Conservation (phyloP, 2,797 vertebrate genomes). For the Rhinophrynus dorsalis region DNA sequence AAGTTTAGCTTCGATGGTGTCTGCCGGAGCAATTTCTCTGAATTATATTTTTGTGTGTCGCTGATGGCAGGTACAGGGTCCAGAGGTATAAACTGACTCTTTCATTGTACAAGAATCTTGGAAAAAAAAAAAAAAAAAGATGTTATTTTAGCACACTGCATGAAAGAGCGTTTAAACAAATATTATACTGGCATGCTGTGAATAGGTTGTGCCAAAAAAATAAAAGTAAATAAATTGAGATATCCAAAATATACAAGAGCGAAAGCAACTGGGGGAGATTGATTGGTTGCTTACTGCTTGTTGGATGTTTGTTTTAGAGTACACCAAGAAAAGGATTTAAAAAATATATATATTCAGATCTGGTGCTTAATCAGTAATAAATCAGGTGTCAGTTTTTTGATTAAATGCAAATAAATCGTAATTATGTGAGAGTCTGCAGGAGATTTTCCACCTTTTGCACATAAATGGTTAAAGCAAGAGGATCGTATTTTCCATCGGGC, state of each 20-base stretch:
- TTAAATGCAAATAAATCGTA: too few species aligned
- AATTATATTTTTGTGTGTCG: background rate
- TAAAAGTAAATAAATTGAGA: conserved; percentile 73
- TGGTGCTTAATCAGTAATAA: conserved; percentile 41
- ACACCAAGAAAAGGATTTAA: conserved; percentile 46
- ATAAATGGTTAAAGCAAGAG: too few species aligned
- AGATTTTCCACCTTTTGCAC: too few species aligned
- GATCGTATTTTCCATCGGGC: too few species aligned
- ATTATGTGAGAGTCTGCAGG: too few species aligned
- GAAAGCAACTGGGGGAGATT: conserved; percentile 50
- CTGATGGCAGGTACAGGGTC: background rate
- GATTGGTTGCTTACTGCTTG: conserved; percentile 59
- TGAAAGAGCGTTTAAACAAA: conserved; percentile 75
- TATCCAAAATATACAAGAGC: conserved; percentile 74
- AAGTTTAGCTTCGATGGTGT: background rate
- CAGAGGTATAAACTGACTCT: conserved; percentile 48
- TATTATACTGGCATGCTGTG: conserved; percentile 69
- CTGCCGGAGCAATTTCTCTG: background rate
- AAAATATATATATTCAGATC: conserved; percentile 37
- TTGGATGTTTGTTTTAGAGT: conserved; percentile 61
- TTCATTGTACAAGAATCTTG: conserved; percentile 65
- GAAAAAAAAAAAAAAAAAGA: conserved; percentile 65
- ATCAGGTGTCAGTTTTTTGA: too few species aligned
- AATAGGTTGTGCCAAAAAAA: conserved; percentile 69
- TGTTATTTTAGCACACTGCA: conserved; percentile 61